phyloP scores from a whole-genome alignment of 1,140 invertebrate species.

The Calliphora vicina region DNA sequence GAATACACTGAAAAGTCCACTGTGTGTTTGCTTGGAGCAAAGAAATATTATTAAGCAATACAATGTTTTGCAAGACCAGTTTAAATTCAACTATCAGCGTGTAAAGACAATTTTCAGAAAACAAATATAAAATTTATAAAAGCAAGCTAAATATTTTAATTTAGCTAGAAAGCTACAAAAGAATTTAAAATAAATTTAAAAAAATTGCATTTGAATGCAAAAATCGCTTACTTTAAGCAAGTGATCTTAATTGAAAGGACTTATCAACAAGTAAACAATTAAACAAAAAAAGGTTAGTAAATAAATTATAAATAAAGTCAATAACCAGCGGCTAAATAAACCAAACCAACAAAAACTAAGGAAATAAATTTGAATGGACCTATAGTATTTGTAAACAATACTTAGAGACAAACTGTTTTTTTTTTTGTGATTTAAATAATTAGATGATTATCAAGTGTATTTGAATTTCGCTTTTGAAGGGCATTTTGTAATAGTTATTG shows the following conservation, averaged over 20 bases:
- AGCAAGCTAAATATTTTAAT: neutral
- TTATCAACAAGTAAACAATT: too few species aligned
- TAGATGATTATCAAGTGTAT: neutral
- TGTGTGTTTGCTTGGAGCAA: neutral
- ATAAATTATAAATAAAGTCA: neutral
- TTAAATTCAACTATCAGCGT: slow-evolving; percentile 21
- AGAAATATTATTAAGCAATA: slow-evolving; percentile 15
- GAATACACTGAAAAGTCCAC: neutral
- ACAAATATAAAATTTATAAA: neutral
- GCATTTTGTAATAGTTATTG: neutral
- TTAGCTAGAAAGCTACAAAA: neutral
- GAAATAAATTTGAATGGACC: neutral
- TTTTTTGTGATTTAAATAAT: neutral
- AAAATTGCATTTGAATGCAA: neutral
- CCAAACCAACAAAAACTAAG: neutral
- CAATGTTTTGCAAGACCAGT: slow-evolving; percentile 26
- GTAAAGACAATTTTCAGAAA: slow-evolving; percentile 3
- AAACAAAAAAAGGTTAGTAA: too few species aligned
- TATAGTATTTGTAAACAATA: too few species aligned
- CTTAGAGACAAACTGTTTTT: too few species aligned
- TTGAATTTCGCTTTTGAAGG: neutral
- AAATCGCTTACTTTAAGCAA: neutral
- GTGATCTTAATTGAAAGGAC: too few species aligned
- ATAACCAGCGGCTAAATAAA: neutral
- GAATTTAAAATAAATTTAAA: neutral